Percentiles rank a stretch among this genome's conserved stretches.
phyloP scores from a whole-genome alignment of 2,888 invertebrate species.

The Anaspis maculata region DNA sequence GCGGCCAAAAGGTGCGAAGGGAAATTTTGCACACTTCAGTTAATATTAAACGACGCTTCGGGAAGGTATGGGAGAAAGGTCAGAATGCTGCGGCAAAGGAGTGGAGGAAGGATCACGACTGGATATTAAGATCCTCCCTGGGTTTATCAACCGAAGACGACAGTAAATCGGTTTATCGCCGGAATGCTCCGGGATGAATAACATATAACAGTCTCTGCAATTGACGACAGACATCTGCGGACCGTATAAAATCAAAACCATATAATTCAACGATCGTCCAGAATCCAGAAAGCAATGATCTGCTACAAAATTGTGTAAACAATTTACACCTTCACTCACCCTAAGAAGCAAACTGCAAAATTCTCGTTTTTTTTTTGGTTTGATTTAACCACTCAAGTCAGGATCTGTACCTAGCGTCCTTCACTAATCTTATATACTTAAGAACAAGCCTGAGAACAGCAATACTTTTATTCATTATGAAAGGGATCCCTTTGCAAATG shows the following conservation, averaged over 20 bases:
- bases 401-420: too few relatives aligned
- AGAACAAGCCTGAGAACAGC: too few relatives aligned
- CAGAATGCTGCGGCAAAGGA: too few relatives aligned
- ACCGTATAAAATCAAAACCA: constrained; percentile 20
- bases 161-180: constrained; percentile 13
- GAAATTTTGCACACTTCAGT: constrained; percentile 15
- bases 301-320: too few relatives aligned
- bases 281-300: not conserved
- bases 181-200: constrained; percentile 11
- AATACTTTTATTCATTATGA: too few relatives aligned
- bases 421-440: too few relatives aligned
- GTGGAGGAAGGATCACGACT: constrained; percentile 16
- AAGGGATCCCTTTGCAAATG: too few relatives aligned
- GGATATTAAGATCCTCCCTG: constrained; percentile 14
- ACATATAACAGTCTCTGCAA: constrained; percentile 10
- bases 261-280: constrained; percentile 2
- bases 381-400: too few relatives aligned
- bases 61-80: constrained; percentile 7
- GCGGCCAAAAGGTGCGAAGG: too few relatives aligned
- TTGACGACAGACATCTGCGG: constrained; percentile 22
- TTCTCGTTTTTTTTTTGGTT: too few relatives aligned
- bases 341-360: too few relatives aligned
- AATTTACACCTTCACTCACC: too few relatives aligned
- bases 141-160: constrained; percentile 12
- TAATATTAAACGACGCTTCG: constrained; percentile 14